Base-by-base conservation (phyloP, 2,797 vertebrate species). In the Rhinoraja longicauda region DNA sequence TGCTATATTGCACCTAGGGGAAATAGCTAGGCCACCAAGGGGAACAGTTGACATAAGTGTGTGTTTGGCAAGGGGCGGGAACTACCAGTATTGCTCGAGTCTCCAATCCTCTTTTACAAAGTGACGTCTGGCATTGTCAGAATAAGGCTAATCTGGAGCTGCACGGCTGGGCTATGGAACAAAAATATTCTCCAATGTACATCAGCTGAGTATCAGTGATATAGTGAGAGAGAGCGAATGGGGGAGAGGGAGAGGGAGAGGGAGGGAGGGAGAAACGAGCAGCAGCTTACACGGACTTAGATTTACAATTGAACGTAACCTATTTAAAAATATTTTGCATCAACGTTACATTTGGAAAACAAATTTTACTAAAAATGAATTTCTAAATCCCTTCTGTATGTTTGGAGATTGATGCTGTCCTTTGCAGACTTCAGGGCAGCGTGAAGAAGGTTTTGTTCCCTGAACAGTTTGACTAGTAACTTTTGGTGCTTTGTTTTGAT, bases 41-140 rank as follows among this genome's bases (percentile, higher is more conserved):
- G 64, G 90, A 73, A 73, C 24, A 45, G 24, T 53, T 91, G 64
- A 53, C 67, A 21, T 73, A 39, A 26, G 72, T 90, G 32, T 39
- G 29, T 67, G 84, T 75, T 92, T 88, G 59, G 64, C 59, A 67
- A 88, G n/a, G 70, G 90, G 90, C 36, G 70, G 70, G 67, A 29
- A 53, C 70, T 75, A 39, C 24, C 70, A 92, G 12, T 75, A 39
- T 75, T 21, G 45, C 90, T 29, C 70, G 64, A 73, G 29, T 92
- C 97, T 96, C 95, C 96, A 97, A 97, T 97, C 97, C 97, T 97
- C 97, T 97, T 97, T 97, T 96, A 96, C 95, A 96, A 94, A 96
- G 96, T 97, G 97, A 97, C 96, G 96, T 95, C 95, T 95, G 95
- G 96, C 96, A 95, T 96, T 97, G 96, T 97, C 96, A 97, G 96